Evolutionary conservation across 1,140 invertebrate species (phyloP).

Genomic region (Melitaea cinxia): DNA sequence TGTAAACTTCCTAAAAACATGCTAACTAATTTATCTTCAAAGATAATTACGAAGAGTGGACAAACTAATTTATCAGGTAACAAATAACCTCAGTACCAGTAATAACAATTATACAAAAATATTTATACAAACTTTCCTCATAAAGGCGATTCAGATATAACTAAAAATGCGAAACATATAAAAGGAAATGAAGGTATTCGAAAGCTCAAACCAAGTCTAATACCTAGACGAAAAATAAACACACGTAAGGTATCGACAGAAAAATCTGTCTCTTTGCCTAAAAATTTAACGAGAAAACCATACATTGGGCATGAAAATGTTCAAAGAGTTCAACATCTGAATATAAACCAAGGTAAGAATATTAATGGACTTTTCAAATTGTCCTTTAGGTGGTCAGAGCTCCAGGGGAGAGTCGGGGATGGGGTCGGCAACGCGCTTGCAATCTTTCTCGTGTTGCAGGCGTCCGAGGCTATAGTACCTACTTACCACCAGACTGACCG

Average conservation of each 20-base stretch:
- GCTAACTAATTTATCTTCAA: conserved; percentile 4
- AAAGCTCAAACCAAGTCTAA: conserved; percentile 42
- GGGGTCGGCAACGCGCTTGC: too few species aligned
- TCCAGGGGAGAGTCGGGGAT: too few species aligned
- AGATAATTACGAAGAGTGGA: background rate
- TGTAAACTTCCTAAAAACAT: conserved; percentile 11
- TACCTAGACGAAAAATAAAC: conserved; percentile 40
- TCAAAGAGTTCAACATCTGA: conserved; percentile 50
- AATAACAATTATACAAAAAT: background rate
- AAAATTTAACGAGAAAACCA: conserved; percentile 7
- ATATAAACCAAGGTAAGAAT: conserved; percentile 44
- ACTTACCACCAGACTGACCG: too few species aligned
- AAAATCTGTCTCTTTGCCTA: background rate
- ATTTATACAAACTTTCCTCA: background rate
- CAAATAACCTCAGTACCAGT: background rate
- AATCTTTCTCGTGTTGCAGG: too few species aligned
- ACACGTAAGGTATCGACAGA: conserved; percentile 25
- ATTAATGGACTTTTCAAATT: too few species aligned
- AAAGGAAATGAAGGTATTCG: background rate
- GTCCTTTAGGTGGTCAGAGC: too few species aligned
- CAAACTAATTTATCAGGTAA: background rate
- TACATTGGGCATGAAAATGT: conserved; percentile 39
- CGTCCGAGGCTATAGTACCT: too few species aligned
- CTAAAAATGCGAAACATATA: background rate
- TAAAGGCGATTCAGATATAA: background rate